phyloP scores from a whole-genome alignment of 2,113 vertebrate genomes.

The Larimichthys crocea region DNA sequence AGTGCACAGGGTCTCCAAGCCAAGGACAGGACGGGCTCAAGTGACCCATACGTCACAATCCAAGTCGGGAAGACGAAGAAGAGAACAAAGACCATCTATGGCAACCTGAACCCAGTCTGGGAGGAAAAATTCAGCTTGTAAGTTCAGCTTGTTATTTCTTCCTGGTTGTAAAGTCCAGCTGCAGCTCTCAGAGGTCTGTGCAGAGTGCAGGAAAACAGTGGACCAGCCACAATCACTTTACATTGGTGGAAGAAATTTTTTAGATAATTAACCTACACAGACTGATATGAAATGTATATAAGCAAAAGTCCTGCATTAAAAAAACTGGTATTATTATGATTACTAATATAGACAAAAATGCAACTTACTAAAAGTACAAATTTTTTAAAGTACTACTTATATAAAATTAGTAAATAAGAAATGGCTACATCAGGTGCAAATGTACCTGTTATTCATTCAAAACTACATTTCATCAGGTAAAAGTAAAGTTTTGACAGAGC shows the following conservation, averaged over 20 bases:
- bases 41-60: slow-evolving; percentile 96
- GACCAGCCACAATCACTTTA: neutral
- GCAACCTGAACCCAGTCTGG: slow-evolving; percentile 98
- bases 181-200: slow-evolving; percentile 3
- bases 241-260: neutral
- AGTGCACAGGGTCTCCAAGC: slow-evolving; percentile 98
- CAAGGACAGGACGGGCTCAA: slow-evolving; percentile 97
- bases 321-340: neutral
- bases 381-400: neutral
- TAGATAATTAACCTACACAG: slow-evolving; percentile 7
- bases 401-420: too few species aligned
- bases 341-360: neutral
- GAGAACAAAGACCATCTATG: slow-evolving; percentile 97
- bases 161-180: neutral
- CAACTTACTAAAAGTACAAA: neutral
- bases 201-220: neutral
- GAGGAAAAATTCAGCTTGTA: slow-evolving; percentile 98
- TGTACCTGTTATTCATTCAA: too few species aligned
- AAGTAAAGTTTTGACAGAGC: too few species aligned
- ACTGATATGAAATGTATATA: neutral
- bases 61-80: slow-evolving; percentile 99
- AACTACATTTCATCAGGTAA: too few species aligned
- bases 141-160: slow-evolving; percentile 68
- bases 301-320: neutral
- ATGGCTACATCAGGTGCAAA: too few species aligned